Percentiles rank a stretch among this genome's conserved stretches.
These are phyloP conservation scores for Phorcus lineatus DNA, from an alignment of 2,888 invertebrate genomes.

Conservation along the genomic window DNA sequence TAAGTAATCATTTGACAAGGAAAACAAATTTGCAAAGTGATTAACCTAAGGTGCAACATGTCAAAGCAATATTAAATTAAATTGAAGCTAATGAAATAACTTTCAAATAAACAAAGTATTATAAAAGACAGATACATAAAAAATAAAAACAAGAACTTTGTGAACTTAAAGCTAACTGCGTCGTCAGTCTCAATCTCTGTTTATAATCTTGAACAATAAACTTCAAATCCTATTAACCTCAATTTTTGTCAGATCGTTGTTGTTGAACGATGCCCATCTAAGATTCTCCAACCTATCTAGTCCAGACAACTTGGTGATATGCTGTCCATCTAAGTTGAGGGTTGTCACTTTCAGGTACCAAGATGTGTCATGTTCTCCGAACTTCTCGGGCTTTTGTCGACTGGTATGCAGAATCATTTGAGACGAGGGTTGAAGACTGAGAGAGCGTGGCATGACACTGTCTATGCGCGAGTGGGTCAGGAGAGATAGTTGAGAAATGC, in stretches of 20 bases:
- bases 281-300: slow-evolving; percentile 72
- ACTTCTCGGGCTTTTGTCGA: slow-evolving; percentile 65
- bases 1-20: too few relatives aligned
- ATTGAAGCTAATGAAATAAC: neutral
- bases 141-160: too few relatives aligned
- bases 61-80: neutral
- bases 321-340: slow-evolving; percentile 71
- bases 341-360: slow-evolving; percentile 73
- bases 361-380: slow-evolving; percentile 63
- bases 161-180: too few relatives aligned
- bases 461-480: slow-evolving; percentile 69
- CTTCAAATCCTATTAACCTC: slow-evolving; percentile 59
- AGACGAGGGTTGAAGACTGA: slow-evolving; percentile 60
- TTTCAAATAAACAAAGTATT: too few relatives aligned
- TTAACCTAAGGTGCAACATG: neutral
- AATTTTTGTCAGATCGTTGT: slow-evolving; percentile 74
- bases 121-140: too few relatives aligned
- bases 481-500: slow-evolving; percentile 71
- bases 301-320: slow-evolving; percentile 73
- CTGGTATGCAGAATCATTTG: slow-evolving; percentile 62
- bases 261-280: slow-evolving; percentile 74
- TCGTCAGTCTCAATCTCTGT: neutral
- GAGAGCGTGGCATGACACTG: slow-evolving; percentile 60
- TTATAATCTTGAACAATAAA: neutral
- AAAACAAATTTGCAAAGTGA: too few relatives aligned